A percentile compares a stretch with the other conserved stretches of the same genome.
These are phyloP conservation scores for Calephelis nemesis DNA, from an alignment of 1,140 invertebrate species.

Conservation along the genomic window DNA sequence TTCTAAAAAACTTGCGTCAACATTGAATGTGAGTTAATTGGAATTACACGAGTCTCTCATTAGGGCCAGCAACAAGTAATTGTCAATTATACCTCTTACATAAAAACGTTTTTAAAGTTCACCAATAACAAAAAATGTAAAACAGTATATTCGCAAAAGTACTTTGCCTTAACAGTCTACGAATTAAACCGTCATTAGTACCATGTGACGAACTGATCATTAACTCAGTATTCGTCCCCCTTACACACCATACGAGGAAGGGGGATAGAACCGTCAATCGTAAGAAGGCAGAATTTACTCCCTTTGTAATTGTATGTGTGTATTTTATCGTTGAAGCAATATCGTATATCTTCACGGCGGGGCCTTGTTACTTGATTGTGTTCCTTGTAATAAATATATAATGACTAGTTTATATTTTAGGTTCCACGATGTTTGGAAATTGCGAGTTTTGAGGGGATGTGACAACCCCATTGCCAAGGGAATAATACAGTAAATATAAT, in stretches of 20 bases:
- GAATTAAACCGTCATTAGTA: conserved; percentile 56
- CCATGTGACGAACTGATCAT: conserved; percentile 49
- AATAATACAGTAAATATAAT: too few relatives aligned
- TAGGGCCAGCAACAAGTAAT: too few relatives aligned
- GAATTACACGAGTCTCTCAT: too few relatives aligned
- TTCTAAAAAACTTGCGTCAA: too few relatives aligned
- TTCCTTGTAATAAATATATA: neutral
- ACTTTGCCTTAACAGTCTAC: conserved; percentile 41
- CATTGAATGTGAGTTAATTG: too few relatives aligned
- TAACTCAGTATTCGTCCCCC: conserved; percentile 41
- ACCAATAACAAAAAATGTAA: too few relatives aligned
- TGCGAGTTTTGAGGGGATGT: too few relatives aligned
- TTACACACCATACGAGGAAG: conserved; percentile 26
- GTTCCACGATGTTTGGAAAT: neutral
- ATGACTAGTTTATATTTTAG: conserved; percentile 1
- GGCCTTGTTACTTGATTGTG: conserved; percentile 5
- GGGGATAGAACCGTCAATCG: conserved; percentile 6
- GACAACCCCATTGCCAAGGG: too few relatives aligned
- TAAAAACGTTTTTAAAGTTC: neutral
- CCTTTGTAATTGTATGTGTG: conserved; percentile 15
- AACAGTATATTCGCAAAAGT: neutral
- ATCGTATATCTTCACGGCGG: conserved; percentile 9
- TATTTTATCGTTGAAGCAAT: conserved; percentile 24
- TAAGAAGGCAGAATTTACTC: conserved; percentile 15
- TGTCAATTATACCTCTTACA: too few relatives aligned